These are phyloP conservation scores for Acipenser transmontanus DNA, from an alignment of 2,797 vertebrate species.

Conservation along the genomic window DNA sequence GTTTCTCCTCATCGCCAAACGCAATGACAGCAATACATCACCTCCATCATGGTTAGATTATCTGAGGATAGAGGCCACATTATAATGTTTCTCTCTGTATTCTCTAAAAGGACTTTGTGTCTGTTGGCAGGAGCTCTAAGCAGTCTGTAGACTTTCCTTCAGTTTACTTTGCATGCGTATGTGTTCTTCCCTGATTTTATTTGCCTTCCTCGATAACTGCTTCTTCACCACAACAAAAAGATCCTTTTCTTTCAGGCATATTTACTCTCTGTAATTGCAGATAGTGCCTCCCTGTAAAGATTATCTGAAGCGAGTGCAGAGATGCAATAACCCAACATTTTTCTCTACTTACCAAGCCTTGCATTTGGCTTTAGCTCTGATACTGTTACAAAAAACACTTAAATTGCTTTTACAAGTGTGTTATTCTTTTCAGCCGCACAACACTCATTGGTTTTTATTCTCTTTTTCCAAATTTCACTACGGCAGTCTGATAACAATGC, in stretches of 20 bases:
- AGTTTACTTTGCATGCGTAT: not conserved
- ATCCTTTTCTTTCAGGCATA: slow-evolving; percentile 3
- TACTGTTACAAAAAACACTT: not conserved
- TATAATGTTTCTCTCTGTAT: slow-evolving; percentile 3
- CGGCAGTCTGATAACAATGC: too few species aligned
- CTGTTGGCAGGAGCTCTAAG: not conserved
- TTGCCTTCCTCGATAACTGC: not conserved
- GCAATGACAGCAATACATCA: not conserved
- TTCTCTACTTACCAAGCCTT: not conserved
- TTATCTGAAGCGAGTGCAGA: not conserved
- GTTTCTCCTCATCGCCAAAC: not conserved
- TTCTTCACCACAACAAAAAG: not conserved
- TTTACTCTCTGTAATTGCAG: not conserved
- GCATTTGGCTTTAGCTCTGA: not conserved
- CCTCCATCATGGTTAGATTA: slow-evolving; percentile 5
- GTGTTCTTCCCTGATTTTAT: not conserved
- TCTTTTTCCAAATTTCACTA: too few species aligned
- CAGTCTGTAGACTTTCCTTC: not conserved
- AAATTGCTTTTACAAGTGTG: not conserved
- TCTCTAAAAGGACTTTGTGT: not conserved
- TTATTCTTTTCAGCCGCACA: too few species aligned
- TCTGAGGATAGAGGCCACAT: not conserved
- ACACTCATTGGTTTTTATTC: too few species aligned
- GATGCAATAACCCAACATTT: not conserved
- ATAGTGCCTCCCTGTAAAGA: not conserved